Evolutionary conservation across 1,140 invertebrate species (phyloP), one percentile per base, ranked within the genome.

Genomic region (Armadillidium nasatum): DNA sequence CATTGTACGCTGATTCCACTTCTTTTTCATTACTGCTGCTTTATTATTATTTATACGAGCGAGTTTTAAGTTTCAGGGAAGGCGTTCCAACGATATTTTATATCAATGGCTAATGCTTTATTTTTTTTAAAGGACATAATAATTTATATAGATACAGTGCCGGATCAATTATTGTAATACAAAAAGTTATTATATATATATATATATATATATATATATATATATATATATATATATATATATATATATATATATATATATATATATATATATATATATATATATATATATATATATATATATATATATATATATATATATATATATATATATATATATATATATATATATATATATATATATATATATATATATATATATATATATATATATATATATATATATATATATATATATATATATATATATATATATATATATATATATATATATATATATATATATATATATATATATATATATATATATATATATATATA

Each of bases 231-330:
- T 71, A 71, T 21, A 71, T 21, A 71, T 33, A 43, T 33, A 71
- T 33, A n/a, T 23, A 10, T 7, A 43, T 7, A 71, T 10, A 23
- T 33, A 71, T 33, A 23, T 71, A 71, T 71, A 71, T 10, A 71
- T 71, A 71, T 71, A 4, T n/a, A 33, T 71, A 33, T 71, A 7
- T 43, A 33, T 71, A 33, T 71, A 33, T 71, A 33, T 71, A 33
- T 43, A 33, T 71, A 33, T 71, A 33, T 71, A 33, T 70, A 10
- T 70, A 10, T 70, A 33, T 70, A 33, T 70, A 70, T 70, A 70
- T 70, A 7, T 70, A 70, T 70, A 70, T 70, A 70, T 70, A 70
- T 70, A 70, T 70, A 70, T 70, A 70, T 70, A 70, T 70, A 70
- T 70, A 70, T 70, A 70, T 70, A 70, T 70, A 70, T 70, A 33